phyloP scores from a whole-genome alignment of 2,113 vertebrate genomes.

The Albula goreensis region DNA sequence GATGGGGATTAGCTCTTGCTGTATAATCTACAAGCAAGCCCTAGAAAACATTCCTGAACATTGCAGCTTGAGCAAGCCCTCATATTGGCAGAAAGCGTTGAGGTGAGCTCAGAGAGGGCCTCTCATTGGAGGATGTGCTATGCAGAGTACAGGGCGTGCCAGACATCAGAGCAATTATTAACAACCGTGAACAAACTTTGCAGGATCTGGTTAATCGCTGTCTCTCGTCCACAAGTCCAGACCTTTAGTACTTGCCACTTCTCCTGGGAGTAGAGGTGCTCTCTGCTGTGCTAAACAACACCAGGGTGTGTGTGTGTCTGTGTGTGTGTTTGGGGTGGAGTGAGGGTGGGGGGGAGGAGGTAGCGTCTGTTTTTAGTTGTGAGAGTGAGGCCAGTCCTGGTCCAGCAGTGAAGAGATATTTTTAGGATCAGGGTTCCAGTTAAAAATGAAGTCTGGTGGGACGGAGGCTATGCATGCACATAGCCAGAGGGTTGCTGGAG shows the following conservation, averaged over 20 bases:
- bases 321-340: conserved; percentile 18
- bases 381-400: not conserved
- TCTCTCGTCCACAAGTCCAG: not conserved
- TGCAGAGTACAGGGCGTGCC: conserved; percentile 22
- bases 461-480: not conserved
- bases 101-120: not conserved
- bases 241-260: not conserved
- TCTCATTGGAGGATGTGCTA: not conserved
- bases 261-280: not conserved
- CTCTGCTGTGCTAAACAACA: not conserved
- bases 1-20: conserved; percentile 3
- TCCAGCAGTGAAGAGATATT: not conserved
- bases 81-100: not conserved
- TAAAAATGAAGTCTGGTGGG: conserved; percentile 3
- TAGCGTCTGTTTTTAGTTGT: conserved; percentile 2
- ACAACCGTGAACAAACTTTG: conserved; percentile 52
- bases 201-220: conserved; percentile 27
- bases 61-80: not conserved
- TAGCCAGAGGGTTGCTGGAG: not conserved
- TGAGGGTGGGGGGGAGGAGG: not conserved
- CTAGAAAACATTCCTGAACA: conserved; percentile 20
- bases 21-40: conserved; percentile 13
- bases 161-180: conserved; percentile 51
- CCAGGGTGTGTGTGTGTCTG: not conserved
- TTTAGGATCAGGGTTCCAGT: conserved; percentile 26